A percentile compares a stretch with the other conserved stretches of the same genome.
These are phyloP conservation scores for Actinostola sp. DNA, from an alignment of 92 coral and sea anemone species.

Conservation along the genomic window DNA sequence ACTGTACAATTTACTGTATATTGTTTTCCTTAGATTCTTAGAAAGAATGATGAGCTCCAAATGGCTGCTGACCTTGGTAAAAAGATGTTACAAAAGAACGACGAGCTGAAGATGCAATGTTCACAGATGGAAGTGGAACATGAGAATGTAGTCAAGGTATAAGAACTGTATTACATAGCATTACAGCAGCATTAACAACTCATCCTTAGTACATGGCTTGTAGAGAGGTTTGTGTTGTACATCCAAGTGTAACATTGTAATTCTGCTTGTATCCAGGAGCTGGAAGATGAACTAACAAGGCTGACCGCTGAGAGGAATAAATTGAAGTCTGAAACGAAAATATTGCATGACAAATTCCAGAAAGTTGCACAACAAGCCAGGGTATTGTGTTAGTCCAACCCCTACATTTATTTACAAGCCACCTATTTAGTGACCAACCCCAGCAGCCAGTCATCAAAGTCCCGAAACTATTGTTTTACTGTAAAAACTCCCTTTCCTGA, in stretches of 20 bases:
- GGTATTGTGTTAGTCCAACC: constrained; percentile 43
- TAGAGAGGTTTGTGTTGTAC: background rate
- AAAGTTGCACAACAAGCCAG: constrained; percentile 57
- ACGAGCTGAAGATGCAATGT: constrained; percentile 74
- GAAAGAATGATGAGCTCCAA: constrained; percentile 86
- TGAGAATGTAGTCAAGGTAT: constrained; percentile 77
- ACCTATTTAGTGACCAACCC: too few relatives aligned
- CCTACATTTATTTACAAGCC: too few relatives aligned
- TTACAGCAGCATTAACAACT: too few relatives aligned
- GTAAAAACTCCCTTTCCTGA: too few relatives aligned
- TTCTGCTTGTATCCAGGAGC: constrained; percentile 47
- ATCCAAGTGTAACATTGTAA: background rate
- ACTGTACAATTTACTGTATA: background rate
- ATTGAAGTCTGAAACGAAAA: constrained; percentile 53
- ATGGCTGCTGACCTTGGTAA: constrained; percentile 95
- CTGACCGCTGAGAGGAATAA: constrained; percentile 74
- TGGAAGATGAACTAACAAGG: constrained; percentile 68
- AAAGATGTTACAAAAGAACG: constrained; percentile 91
- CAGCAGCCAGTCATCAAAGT: too few relatives aligned
- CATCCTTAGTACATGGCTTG: too few relatives aligned
- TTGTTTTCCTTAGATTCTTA: constrained; percentile 58
- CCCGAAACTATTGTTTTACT: too few relatives aligned
- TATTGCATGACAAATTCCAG: constrained; percentile 67
- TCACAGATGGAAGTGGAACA: constrained; percentile 69
- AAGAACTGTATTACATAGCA: too few relatives aligned